Conservation (phyloP, 2,113 vertebrate genomes). For the Setophaga petechia region DNA sequence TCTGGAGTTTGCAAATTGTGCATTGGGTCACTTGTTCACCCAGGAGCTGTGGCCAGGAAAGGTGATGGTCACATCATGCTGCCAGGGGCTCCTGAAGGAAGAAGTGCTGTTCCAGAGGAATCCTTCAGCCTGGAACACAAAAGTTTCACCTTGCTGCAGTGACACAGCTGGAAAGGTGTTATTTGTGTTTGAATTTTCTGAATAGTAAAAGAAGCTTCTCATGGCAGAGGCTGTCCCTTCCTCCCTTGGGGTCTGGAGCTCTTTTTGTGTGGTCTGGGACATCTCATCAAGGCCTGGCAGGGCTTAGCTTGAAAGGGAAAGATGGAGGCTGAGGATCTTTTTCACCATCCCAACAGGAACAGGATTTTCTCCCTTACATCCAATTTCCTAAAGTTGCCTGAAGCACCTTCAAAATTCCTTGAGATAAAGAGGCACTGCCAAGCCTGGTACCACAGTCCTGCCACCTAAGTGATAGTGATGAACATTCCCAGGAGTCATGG, state of each 20-base stretch:
- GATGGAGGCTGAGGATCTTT: not conserved
- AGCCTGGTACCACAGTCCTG: fast-evolving
- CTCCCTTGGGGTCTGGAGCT: not conserved
- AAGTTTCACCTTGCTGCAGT: not conserved
- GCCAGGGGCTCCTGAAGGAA: not conserved
- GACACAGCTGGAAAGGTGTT: not conserved
- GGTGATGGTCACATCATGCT: fast-evolving
- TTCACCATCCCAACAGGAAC: fast-evolving
- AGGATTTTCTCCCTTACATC: not conserved
- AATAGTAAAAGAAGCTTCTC: not conserved
- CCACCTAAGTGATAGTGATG: not conserved
- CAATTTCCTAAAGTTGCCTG: not conserved
- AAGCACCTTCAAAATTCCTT: not conserved
- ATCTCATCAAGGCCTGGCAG: not conserved
- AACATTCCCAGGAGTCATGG: not conserved
- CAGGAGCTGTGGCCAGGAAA: not conserved
- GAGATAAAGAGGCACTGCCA: not conserved
- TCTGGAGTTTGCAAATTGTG: not conserved
- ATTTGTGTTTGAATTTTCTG: not conserved
- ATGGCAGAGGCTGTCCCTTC: not conserved
- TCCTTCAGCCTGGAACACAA: not conserved
- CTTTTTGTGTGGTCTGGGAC: not conserved
- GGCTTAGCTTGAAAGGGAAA: not conserved
- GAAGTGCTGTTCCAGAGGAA: not conserved
- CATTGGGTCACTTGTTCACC: not conserved